Evolutionary conservation across 1,140 invertebrate species (phyloP), one percentile per base, ranked within the genome.

Genomic region (Panagrolaimus sp.): DNA sequence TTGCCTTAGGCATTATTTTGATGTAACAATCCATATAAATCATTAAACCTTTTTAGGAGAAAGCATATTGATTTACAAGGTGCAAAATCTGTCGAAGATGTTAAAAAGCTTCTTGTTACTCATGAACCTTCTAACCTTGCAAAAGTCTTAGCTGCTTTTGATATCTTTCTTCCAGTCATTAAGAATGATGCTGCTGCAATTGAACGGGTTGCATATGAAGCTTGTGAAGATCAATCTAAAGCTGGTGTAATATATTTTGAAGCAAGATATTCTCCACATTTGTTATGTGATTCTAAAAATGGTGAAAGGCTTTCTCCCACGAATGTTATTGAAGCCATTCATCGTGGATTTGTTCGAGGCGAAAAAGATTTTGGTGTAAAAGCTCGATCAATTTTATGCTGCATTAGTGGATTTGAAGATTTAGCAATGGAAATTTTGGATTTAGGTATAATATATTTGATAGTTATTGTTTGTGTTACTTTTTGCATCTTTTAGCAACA

Each of bases 241-340:
- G 71, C 87, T 64, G 85, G 85, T 26, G 85, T 88, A 1, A 71
- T 84, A n/a, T 89, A 89, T 76, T 84, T 85, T n/a, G 88, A 89
- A 80, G 85, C 84, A 0, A 83, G 88, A 9, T 88, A 86, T 74
- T 83, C 78, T 63, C 88, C 88, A 0, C 87, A 88, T 72, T 44
- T 71, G 17, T 43, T 79, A 12, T 68, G 28, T 26, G 32, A 38
- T 17, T 64, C 21, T 26, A 43, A 44, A 7, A 21, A n/a, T 14
- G 48, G 15, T 62, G 26, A 38, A 21, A 69, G 84, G 78, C 74
- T 78, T 64, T 73, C 78, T 5, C 68, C 74, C 12, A n/a, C 38
- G 24, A 83, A 87, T 32, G 85, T 88, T 21, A 83, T 88, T 0
- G 73, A 83, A 66, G 83, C 84, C 4, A 83, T 88, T 9, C 82